Percentiles rank a stretch among this genome's conserved stretches.
These are phyloP conservation scores for Oryzias sinensis DNA, from an alignment of 2,797 vertebrate species.

Conservation along the genomic window DNA sequence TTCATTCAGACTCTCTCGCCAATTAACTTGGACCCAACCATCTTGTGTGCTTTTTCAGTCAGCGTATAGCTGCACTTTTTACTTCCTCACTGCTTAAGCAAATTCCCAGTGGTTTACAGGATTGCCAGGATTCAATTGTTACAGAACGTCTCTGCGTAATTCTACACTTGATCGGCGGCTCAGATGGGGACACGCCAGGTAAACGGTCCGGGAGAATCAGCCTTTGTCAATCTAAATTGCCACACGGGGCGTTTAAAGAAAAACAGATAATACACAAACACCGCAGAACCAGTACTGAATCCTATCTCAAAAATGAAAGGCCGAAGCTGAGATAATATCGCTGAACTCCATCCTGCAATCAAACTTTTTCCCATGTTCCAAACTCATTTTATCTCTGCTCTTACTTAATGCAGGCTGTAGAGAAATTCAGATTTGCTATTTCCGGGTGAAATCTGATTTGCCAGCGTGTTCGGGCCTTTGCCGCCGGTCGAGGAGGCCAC, in stretches of 20 bases:
- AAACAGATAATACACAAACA: constrained; percentile 57
- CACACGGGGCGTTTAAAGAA: constrained; percentile 39
- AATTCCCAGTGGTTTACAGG: constrained; percentile 67
- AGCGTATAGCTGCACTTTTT: constrained; percentile 26
- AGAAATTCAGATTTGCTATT: too few species aligned
- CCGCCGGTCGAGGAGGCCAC: constrained; percentile 23
- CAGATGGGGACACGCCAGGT: constrained; percentile 57
- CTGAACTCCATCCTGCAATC: constrained; percentile 7
- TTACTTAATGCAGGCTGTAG: constrained; percentile 7
- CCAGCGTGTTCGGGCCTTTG: constrained; percentile 7
- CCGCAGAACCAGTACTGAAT: constrained; percentile 40
- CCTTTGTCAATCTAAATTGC: constrained; percentile 71
- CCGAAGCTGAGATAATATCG: constrained; percentile 26
- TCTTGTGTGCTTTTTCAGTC: constrained; percentile 59
- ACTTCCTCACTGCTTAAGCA: constrained; percentile 57
- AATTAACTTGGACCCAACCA: constrained; percentile 61
- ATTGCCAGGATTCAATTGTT: constrained; percentile 74
- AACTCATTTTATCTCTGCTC: constrained; percentile 21
- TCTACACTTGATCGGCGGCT: constrained; percentile 53
- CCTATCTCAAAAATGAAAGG: constrained; percentile 29
- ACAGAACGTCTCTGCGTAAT: constrained; percentile 60
- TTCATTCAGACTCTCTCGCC: constrained; percentile 39
- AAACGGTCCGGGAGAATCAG: constrained; percentile 60
- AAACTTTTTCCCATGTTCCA: constrained; percentile 17
- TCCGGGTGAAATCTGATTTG: constrained; percentile 42